phyloP scores from a whole-genome alignment of 2,113 vertebrate species.

The Capreolus pygargus region DNA sequence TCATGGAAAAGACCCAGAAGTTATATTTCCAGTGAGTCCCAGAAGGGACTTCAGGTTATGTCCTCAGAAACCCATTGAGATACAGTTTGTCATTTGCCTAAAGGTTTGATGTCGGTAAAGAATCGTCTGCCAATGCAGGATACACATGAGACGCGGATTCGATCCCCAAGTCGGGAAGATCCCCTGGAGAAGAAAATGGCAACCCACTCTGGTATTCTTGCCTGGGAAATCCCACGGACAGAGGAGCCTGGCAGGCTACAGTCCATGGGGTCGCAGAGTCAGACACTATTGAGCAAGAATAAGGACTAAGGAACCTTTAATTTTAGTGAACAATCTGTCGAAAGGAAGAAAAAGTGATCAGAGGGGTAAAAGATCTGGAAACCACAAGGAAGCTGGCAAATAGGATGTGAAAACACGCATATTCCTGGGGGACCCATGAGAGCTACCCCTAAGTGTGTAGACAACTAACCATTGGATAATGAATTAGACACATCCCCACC shows the following conservation, averaged over 20 bases:
- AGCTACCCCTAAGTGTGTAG: not conserved
- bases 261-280: not conserved
- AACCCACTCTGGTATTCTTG: not conserved
- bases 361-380: not conserved
- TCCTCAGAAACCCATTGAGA: not conserved
- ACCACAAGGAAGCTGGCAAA: not conserved
- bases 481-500: not conserved
- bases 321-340: not conserved
- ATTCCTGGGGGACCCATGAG: rapidly evolving
- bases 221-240: not conserved
- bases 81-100: not conserved
- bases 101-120: not conserved
- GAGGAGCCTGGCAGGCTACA: not conserved
- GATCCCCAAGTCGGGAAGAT: not conserved
- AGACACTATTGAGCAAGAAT: not conserved
- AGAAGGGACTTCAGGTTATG: not conserved
- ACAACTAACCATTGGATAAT: not conserved
- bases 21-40: not conserved
- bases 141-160: rapidly evolving
- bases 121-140: not conserved
- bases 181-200: not conserved
- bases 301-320: not conserved
- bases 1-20: not conserved
- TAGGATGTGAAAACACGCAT: not conserved
- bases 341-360: not conserved